Conservation (phyloP, 2,113 vertebrate species). For the Alaudala cheleensis region DNA sequence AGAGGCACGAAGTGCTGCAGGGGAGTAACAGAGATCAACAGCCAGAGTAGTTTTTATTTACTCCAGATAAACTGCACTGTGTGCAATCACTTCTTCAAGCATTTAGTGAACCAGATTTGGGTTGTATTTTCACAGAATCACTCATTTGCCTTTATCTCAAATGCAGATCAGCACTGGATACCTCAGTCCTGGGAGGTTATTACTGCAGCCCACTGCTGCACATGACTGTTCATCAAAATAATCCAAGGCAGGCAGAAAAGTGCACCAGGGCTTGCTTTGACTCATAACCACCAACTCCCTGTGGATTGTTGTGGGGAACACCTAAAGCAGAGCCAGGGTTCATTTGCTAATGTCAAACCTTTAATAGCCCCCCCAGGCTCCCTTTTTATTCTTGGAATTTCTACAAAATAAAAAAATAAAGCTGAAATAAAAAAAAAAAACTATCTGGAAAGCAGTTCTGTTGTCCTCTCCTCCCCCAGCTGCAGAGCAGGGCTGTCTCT, state of each 20-base stretch:
- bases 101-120: background rate
- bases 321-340: background rate
- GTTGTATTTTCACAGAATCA: background rate
- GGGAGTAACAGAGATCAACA: background rate
- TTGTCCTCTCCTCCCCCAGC: background rate
- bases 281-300: background rate
- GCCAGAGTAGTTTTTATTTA: background rate
- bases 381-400: background rate
- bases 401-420: background rate
- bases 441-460: background rate
- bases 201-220: background rate
- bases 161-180: background rate
- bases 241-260: background rate
- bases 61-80: background rate
- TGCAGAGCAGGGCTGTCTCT: background rate
- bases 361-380: background rate
- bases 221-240: background rate
- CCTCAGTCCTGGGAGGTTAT: background rate
- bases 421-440: background rate
- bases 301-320: background rate
- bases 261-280: background rate
- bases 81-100: background rate
- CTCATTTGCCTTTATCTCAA: background rate
- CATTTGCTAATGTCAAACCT: background rate
- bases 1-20: background rate